Base-by-base conservation (phyloP, 2,888 invertebrate species). In the Ariolimax columbianus region DNA sequence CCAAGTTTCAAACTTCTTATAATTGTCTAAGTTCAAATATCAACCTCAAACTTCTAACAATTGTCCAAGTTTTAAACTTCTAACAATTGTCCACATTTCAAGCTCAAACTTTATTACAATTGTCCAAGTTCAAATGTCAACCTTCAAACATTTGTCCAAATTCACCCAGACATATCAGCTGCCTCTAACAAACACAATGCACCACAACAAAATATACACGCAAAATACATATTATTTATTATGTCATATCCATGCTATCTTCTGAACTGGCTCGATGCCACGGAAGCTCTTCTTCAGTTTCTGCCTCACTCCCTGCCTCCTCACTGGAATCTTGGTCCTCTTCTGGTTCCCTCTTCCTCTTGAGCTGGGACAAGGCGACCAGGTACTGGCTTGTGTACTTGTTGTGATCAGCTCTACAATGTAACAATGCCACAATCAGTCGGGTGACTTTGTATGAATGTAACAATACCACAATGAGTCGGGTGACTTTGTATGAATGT, bases 321-420 rank as follows among this genome's bases (percentile, higher is more conserved):
- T 66, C 77, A 59, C 70, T 86, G 68, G 82, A 73, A 33, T 63
- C 66, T 72, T 82, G 43, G 40, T 40, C 81, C 73, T 47, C 68
- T 75, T 51, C 26, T 1, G 59, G 59, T 47, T 72, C 33, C 66
- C 79, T 86, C 80, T 92, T 92, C 84, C 90, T 87, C 86, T 92
- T 93, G 40, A 90, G 83, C n/a, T 90, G 84, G 6, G 89, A 89
- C 82, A 93, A 84, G 7, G 92, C 88, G n/a, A 93, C 33, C 4
- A 97, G 95, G 89, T 96, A 97, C 73, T 95, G 95, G 88, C 97
- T 95, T 0, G 97, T 97, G 92, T 97, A 98, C 92, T 97, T 97
- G 94, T 98, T 98, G 94, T 96, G 97, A 92, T 98, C 97, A 93
- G 97, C 97, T 90, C 97, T 98, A n/a, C n/a, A n/a, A n/a, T n/a